phyloP scores from a whole-genome alignment of 2,797 vertebrate genomes.

The Phataginus tricuspis region DNA sequence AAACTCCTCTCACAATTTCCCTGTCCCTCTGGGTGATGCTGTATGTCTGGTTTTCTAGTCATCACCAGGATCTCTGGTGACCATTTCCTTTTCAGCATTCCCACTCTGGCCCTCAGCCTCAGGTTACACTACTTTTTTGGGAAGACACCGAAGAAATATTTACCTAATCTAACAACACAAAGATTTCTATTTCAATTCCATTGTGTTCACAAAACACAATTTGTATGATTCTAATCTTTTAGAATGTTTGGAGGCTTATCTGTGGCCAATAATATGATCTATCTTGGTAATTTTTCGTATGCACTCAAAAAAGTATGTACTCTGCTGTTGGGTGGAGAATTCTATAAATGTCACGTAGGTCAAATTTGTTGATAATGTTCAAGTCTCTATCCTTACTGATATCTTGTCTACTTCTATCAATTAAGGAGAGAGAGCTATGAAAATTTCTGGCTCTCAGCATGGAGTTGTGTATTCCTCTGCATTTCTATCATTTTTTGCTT shows the following conservation, averaged over 20 bases:
- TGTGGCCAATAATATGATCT: neutral
- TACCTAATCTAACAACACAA: neutral
- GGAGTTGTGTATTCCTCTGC: neutral
- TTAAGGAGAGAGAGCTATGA: neutral
- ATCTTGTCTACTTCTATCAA: neutral
- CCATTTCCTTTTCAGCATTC: neutral
- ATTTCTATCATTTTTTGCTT: neutral
- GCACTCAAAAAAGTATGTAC: neutral
- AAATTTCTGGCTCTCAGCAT: neutral
- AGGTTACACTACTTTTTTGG: neutral
- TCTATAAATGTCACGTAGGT: neutral
- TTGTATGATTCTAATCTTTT: neutral
- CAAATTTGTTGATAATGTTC: neutral
- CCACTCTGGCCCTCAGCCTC: neutral
- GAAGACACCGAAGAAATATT: neutral
- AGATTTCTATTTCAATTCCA: slow-evolving; percentile 17
- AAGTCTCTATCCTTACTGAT: neutral
- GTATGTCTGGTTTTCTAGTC: neutral
- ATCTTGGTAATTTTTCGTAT: neutral
- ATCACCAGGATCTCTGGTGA: neutral
- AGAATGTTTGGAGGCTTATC: neutral
- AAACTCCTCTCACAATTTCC: neutral
- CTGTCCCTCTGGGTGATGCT: neutral
- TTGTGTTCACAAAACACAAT: neutral
- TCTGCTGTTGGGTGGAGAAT: neutral